phyloP scores from a whole-genome alignment of 2,888 invertebrate genomes.

The Ennomos erosarius region DNA sequence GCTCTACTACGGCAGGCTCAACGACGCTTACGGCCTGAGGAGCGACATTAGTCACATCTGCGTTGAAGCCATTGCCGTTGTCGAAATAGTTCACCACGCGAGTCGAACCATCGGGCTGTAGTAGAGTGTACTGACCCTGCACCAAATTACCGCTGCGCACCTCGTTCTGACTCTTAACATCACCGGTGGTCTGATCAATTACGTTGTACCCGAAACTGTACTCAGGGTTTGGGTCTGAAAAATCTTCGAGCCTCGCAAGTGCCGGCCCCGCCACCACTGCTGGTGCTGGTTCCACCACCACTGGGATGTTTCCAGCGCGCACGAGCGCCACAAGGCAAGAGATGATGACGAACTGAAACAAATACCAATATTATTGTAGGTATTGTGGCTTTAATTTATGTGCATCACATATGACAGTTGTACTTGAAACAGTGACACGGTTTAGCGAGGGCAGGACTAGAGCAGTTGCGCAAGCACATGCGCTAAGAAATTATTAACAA shows the following conservation, averaged over 20 bases:
- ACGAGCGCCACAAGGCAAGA: constrained; percentile 67
- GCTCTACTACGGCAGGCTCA: too few relatives aligned
- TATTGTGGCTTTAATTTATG: constrained; percentile 42
- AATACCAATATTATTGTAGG: constrained; percentile 25
- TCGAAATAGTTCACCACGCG: constrained; percentile 73
- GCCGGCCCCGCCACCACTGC: constrained; percentile 14
- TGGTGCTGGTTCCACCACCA: constrained; percentile 59
- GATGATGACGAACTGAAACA: constrained; percentile 64
- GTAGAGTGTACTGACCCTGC: constrained; percentile 69
- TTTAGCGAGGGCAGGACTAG: constrained; percentile 72
- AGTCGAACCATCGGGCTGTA: constrained; percentile 69
- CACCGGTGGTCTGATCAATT: constrained; percentile 70
- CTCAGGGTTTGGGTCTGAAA: constrained; percentile 82
- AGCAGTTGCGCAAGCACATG: constrained; percentile 67
- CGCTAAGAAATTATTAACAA: constrained; percentile 79
- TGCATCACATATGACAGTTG: constrained; percentile 53
- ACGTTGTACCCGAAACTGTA: constrained; percentile 79
- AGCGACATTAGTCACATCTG: constrained; percentile 51
- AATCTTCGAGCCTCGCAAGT: constrained; percentile 65
- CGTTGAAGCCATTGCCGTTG: constrained; percentile 73
- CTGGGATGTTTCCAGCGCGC: constrained; percentile 57
- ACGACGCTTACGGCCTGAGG: too few relatives aligned
- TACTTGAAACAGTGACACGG: constrained; percentile 82
- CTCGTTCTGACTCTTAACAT: constrained; percentile 75
- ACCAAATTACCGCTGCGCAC: constrained; percentile 82